Conservation (phyloP, 2,797 vertebrate species). For the Odontamblyopus rebecca region DNA sequence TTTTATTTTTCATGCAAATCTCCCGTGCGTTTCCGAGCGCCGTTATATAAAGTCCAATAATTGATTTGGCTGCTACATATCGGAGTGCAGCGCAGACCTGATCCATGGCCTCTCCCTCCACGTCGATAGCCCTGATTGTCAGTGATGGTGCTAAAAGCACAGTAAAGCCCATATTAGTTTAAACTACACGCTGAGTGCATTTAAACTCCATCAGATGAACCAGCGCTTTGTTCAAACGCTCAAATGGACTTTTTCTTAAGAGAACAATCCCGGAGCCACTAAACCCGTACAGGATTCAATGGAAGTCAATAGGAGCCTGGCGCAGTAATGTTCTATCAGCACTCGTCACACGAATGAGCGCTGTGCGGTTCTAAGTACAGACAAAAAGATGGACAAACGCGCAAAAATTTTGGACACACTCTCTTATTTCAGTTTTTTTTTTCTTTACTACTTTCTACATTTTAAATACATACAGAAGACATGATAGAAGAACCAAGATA, state of each 20-base stretch:
- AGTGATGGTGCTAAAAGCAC: constrained; percentile 7
- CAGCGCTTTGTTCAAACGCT: not conserved
- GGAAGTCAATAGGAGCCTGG: constrained; percentile 7
- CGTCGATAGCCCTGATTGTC: not conserved
- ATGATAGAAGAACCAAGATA: too few species aligned
- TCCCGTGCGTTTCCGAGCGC: too few species aligned
- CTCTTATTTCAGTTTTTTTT: too few species aligned
- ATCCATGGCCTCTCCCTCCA: not conserved
- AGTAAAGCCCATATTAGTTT: constrained; percentile 38
- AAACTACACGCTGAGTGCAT: constrained; percentile 1
- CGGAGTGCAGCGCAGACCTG: not conserved
- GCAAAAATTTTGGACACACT: too few species aligned
- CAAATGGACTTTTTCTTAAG: not conserved
- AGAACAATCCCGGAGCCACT: not conserved
- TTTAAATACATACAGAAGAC: too few species aligned
- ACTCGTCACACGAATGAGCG: not conserved
- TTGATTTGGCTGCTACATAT: not conserved
- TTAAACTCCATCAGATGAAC: not conserved
- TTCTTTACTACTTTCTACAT: too few species aligned
- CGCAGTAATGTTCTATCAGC: not conserved
- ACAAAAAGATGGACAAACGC: too few species aligned
- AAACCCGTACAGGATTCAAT: not conserved
- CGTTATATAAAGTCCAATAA: not conserved
- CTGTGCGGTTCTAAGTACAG: not conserved
- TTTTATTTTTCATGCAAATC: not conserved